phyloP scores from a whole-genome alignment of 2,888 invertebrate genomes.

The Harpalus rubripes region DNA sequence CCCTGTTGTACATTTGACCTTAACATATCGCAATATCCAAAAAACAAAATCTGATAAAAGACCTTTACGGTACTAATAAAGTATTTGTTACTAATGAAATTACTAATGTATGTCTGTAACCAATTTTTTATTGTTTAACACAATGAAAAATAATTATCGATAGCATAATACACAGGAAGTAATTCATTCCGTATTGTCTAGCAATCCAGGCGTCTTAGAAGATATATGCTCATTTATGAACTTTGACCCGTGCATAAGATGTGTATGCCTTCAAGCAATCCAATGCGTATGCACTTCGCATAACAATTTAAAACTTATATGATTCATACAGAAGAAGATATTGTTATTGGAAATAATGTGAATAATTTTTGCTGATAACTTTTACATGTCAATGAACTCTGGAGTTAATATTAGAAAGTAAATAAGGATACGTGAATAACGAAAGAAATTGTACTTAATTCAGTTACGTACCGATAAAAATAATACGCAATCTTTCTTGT shows the following conservation, averaged over 20 bases:
- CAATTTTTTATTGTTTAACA: background rate
- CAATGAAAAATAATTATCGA: slow-evolving; percentile 1
- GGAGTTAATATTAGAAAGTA: too few species aligned
- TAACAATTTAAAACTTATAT: background rate
- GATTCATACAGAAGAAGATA: slow-evolving; percentile 6
- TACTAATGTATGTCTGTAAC: too few species aligned
- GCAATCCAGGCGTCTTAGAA: background rate
- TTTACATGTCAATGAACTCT: too few species aligned
- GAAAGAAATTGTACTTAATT: too few species aligned
- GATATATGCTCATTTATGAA: background rate
- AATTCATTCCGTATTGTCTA: background rate
- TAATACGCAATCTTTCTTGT: too few species aligned
- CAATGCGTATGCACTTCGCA: background rate
- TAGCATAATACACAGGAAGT: background rate
- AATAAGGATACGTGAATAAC: too few species aligned
- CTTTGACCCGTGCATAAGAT: background rate
- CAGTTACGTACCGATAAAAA: too few species aligned
- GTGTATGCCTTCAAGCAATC: background rate
- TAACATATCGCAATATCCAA: too few species aligned
- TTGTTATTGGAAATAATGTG: background rate
- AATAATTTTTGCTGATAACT: background rate
- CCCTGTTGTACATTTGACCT: too few species aligned
- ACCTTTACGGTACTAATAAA: too few species aligned
- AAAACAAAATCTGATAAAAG: too few species aligned
- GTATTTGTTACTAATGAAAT: too few species aligned